phyloP scores from a whole-genome alignment of 2,797 vertebrate genomes.

The Eremophila alpestris region DNA sequence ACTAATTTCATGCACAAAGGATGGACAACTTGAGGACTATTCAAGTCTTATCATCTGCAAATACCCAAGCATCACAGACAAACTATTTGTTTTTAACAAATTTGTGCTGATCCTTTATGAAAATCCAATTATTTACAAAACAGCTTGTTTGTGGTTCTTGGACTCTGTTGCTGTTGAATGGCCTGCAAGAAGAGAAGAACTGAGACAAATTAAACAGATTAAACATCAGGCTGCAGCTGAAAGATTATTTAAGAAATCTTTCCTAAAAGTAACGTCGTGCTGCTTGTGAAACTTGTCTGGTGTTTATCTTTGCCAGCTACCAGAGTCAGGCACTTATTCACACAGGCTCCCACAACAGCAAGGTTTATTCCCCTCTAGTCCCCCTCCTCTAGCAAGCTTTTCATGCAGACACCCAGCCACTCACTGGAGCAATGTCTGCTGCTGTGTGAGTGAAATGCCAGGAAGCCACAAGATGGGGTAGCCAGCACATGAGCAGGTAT shows the following conservation, averaged over 20 bases:
- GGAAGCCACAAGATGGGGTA: fast-evolving
- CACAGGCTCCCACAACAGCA: background rate
- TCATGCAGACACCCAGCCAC: background rate
- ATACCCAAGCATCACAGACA: background rate
- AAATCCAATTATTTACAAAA: background rate
- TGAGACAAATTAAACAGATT: background rate
- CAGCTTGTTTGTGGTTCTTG: background rate
- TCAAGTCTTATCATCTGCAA: background rate
- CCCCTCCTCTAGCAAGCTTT: background rate
- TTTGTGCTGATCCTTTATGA: background rate
- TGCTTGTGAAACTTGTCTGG: background rate
- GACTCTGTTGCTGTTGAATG: background rate
- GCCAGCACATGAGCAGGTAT: background rate
- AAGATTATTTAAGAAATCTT: background rate
- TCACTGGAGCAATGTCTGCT: background rate
- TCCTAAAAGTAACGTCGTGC: background rate
- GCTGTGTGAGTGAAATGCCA: background rate
- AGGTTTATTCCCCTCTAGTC: background rate
- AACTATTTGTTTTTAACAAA: background rate
- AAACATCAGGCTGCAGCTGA: background rate
- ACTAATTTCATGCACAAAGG: background rate
- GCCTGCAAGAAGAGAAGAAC: background rate
- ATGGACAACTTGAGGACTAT: background rate
- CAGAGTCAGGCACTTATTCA: background rate
- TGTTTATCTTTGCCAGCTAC: background rate